Base-by-base conservation (phyloP, 1,140 invertebrate genomes). In the Cherax quadricarinatus region DNA sequence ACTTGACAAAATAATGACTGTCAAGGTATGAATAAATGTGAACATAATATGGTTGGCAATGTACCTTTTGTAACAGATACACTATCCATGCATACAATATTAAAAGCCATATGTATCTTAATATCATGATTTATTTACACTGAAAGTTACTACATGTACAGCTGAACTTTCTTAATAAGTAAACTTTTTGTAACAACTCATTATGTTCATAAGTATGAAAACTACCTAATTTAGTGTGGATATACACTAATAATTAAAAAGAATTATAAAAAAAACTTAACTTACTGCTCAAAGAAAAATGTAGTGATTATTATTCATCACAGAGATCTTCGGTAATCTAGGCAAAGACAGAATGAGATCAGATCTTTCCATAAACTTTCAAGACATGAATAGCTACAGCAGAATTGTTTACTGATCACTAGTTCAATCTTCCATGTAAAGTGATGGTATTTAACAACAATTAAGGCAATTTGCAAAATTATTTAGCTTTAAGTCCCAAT, bases 401-500 rank as follows among this genome's bases (percentile, higher is more conserved):
- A 66, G 18, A 66, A 66, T 66, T 70, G 16, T 21, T 75, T n/a
- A 3, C 24, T 75, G 70, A 75, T 75, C 30, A 75, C 70, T 24
- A 7, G 70, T 75, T 30, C 24, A 75, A 75, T 75, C 70, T 75
- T 75, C 70, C 70, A 75, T 75, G 16, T 75, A 30, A 24, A 75
- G 7, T 30, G 12, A 75, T 9, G 70, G 24, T 75, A 21, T 10
- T 75, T 75, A 75, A 75, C 70, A 30, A 6, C 24, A 75, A 30
- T 75, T 24, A 75, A 18, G 24, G 70, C 70, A 75, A 30, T 75
- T 21, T 75, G 6, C 24, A 30, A 30, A 30, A 30, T 75, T 24
- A 9, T 75, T 75, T 30, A 75, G 70, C 70, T 75, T 75, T n/a
- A 75, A 24, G 70, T 75, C n/a, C 70, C 70, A 75, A 75, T 30